phyloP scores from a whole-genome alignment of 2,113 vertebrate species.

The Paramormyrops kingsleyae region DNA sequence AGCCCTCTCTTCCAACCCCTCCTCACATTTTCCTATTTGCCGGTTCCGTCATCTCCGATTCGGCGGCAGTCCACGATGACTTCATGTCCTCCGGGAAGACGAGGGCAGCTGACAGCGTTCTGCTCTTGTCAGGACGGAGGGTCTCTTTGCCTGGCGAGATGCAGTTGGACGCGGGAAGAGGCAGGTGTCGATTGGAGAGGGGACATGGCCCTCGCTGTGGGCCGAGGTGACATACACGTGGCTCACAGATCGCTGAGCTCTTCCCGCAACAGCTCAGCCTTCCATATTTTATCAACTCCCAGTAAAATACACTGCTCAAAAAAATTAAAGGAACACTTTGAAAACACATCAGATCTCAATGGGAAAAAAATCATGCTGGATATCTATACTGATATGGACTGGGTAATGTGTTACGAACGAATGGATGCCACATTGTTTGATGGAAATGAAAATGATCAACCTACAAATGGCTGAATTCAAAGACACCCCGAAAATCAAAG shows the following conservation, averaged over 20 bases:
- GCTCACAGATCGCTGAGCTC: neutral
- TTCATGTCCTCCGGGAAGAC: neutral
- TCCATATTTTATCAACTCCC: neutral
- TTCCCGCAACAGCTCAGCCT: neutral
- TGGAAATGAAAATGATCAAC: no score
- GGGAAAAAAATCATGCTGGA: no score
- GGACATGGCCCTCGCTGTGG: neutral
- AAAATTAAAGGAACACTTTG: no score
- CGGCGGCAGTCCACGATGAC: neutral
- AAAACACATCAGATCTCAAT: no score
- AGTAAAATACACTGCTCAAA: no score
- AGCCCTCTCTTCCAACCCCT: neutral
- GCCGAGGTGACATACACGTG: neutral
- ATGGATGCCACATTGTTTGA: no score
- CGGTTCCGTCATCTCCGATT: neutral
- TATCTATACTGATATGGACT: no score
- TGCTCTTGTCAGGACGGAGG: neutral
- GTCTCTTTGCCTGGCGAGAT: neutral
- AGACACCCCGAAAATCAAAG: no score
- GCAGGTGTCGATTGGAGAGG: neutral
- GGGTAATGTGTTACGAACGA: no score
- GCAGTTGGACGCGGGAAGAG: neutral
- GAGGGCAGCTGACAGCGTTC: neutral
- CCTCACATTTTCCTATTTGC: neutral
- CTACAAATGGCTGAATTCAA: no score